Conservation (phyloP, 2,113 vertebrate species). For the Machaerirhynchus nigripectus region DNA sequence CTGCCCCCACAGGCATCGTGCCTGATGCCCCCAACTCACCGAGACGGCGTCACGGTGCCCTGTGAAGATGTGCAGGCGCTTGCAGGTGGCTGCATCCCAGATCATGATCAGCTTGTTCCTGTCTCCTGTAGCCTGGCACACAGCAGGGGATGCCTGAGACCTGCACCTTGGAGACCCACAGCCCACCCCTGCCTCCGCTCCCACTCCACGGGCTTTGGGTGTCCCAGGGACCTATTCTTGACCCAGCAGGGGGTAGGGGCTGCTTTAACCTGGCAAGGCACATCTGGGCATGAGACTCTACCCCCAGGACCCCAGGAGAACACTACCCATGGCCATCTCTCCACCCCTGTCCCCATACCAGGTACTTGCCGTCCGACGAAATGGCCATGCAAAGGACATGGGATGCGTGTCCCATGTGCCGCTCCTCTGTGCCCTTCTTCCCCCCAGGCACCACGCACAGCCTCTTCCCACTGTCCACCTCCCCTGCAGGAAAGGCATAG, state of each 20-base stretch:
- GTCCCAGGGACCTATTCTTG: not conserved
- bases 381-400: constrained; percentile 92
- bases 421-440: constrained; percentile 81
- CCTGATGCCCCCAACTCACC: constrained; percentile 53
- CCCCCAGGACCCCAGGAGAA: not conserved
- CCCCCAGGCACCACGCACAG: constrained; percentile 81
- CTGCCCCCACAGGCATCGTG: rapidly evolving
- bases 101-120: constrained; percentile 91
- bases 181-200: not conserved
- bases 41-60: constrained; percentile 90
- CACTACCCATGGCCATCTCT: not conserved
- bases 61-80: constrained; percentile 87
- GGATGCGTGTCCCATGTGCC: constrained; percentile 80
- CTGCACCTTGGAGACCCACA: not conserved
- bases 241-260: not conserved
- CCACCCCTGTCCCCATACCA: constrained; percentile 70
- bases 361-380: constrained; percentile 92
- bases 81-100: constrained; percentile 88
- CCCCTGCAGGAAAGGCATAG: constrained; percentile 73
- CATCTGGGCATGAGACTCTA: not conserved
- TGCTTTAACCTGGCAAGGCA: not conserved
- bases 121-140: constrained; percentile 88
- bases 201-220: not conserved
- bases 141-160: not conserved
- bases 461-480: constrained; percentile 86